These are phyloP conservation scores for Gymnocheta viridis DNA, from an alignment of 2,888 invertebrate genomes.

Conservation along the genomic window DNA sequence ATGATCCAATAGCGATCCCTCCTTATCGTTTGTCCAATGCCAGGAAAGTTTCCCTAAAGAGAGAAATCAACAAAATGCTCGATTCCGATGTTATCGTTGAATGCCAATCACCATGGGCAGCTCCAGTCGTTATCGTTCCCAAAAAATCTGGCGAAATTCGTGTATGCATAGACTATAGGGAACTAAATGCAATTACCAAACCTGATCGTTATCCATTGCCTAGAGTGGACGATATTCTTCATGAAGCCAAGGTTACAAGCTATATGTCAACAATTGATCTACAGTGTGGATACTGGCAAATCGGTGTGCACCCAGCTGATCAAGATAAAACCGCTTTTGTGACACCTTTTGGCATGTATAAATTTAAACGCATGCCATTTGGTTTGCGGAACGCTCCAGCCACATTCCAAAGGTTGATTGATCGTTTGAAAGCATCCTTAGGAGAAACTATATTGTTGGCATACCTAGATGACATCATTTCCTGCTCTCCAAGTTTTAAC, in stretches of 20 bases:
- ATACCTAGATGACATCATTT: constrained; percentile 73
- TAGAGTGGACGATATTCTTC: constrained; percentile 58
- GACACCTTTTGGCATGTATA: constrained; percentile 65
- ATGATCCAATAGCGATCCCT: constrained; percentile 37
- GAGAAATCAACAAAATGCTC: constrained; percentile 76
- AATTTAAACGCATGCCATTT: constrained; percentile 67
- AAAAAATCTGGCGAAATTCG: constrained; percentile 75
- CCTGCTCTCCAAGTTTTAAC: constrained; percentile 72
- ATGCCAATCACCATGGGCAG: constrained; percentile 78
- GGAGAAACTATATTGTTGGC: constrained; percentile 66
- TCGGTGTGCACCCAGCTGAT: too few relatives aligned
- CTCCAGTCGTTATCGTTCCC: constrained; percentile 77
- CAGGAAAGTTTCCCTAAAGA: constrained; percentile 69
- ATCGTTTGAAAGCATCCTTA: constrained; percentile 60
- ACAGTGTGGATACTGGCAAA: constrained; percentile 65
- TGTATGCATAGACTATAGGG: constrained; percentile 77
- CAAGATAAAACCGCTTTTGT: constrained; percentile 67
- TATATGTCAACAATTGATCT: constrained; percentile 65
- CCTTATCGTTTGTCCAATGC: constrained; percentile 71
- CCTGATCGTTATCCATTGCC: constrained; percentile 23
- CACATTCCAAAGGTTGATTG: constrained; percentile 61
- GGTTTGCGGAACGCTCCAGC: constrained; percentile 66
- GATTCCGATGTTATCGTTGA: constrained; percentile 76
- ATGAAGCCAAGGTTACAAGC: constrained; percentile 50
- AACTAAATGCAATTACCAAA: constrained; percentile 16